Evolutionary conservation across 2,797 vertebrate species (phyloP), one percentile per base, ranked within the genome.

Genomic region (Sebastes hubbsi): DNA sequence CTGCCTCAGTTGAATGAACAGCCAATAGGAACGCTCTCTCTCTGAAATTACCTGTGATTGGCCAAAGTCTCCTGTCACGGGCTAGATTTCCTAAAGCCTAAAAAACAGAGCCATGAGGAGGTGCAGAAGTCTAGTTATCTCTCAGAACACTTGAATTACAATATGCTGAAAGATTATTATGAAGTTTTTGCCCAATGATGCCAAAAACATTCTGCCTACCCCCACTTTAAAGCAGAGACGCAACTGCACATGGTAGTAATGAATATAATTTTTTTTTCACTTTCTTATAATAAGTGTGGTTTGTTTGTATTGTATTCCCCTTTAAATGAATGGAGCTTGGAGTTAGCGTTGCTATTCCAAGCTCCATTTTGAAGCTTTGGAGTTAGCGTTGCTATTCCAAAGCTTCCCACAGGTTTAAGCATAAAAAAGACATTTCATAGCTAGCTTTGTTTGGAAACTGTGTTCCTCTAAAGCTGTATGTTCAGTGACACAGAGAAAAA

Each of bases 401-500:
- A 18, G n/a, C 24, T 27, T 42, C 24, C 29, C 27, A 10, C 8
- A 59, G 30, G 32, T 52, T 9, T 22, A 30, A 74, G 58, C 24
- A 25, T 77, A 30, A 80, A 60, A 55, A 62, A 42, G 24, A 67
- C 29, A 5, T 42, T 70, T 32, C 18, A 29, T 62, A 55, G 56
- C 20, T 30, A 22, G 22, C 30, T 75, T 78, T 60, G n/a, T 56
- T 49, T 67, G 22, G 24, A 63, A 38, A 27, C 38, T 36, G 34
- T 77, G 68, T 75, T 82, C 20, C 77, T 55, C 18, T 64, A 42
- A 49, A 27, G 42, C 16, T 69, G 13, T 42, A 22, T 72, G 36
- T 69, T 61, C 18, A 56, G 20, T 25, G 6, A 5, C 12, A 42
- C n/a, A 27, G 67, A 22, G 18, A 58, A 54, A 30, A 30, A 49